These are phyloP conservation scores for Eucidaris tribuloides DNA, from an alignment of 35 echinoderm and acorn worm species.

Conservation along the genomic window DNA sequence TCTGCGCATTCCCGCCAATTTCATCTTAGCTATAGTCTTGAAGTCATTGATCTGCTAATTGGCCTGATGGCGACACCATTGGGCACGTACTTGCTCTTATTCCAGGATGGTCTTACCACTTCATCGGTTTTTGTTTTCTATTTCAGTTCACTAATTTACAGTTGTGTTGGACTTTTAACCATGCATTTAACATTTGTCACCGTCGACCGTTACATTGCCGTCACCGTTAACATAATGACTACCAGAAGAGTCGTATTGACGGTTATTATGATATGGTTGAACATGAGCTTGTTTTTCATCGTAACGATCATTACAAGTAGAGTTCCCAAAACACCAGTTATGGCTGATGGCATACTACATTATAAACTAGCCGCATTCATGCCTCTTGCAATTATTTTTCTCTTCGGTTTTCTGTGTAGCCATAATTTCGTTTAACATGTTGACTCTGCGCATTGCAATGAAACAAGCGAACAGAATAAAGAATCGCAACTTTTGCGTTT, in stretches of 20 bases:
- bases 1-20: not conserved
- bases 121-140: not conserved
- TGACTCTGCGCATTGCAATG: not conserved
- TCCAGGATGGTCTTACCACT: not conserved
- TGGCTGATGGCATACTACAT: not conserved
- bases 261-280: not conserved
- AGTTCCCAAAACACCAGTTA: not conserved
- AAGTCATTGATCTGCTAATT: not conserved
- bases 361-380: not conserved
- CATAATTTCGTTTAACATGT: not conserved
- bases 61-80: not conserved
- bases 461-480: not conserved
- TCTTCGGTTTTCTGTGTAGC: not conserved
- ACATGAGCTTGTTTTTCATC: not conserved
- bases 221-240: not conserved
- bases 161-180: not conserved
- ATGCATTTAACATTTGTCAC: not conserved
- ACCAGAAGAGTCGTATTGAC: not conserved
- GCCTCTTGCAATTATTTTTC: not conserved
- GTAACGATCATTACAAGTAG: not conserved
- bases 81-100: not conserved
- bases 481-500: not conserved
- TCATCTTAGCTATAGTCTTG: not conserved
- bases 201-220: not conserved
- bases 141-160: not conserved